phyloP scores from a whole-genome alignment of 1,140 invertebrate genomes.

The Frieseomelitta varia region DNA sequence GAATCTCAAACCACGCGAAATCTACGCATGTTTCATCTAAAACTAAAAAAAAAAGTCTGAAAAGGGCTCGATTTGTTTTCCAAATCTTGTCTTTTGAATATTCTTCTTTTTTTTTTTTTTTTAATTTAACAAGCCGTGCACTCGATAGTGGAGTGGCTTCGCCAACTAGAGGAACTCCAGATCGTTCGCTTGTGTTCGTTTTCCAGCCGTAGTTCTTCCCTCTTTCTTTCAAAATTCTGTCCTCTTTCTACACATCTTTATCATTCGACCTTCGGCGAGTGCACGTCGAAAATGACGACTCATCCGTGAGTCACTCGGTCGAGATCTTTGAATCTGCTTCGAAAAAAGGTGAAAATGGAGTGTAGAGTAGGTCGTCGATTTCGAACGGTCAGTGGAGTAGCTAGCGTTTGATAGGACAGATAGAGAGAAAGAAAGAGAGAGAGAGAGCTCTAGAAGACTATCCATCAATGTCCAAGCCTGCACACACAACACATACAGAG shows the following conservation, averaged over 20 bases:
- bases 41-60: neutral
- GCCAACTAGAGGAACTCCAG: neutral
- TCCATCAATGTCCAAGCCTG: conserved; percentile 54
- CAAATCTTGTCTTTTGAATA: neutral
- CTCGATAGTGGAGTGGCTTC: neutral
- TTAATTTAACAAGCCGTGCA: neutral
- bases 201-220: no score
- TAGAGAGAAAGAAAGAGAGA: conserved; percentile 5
- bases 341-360: neutral
- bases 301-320: neutral
- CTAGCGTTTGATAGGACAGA: conserved; percentile 47
- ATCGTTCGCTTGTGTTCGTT: neutral
- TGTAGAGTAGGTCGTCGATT: conserved; percentile 18
- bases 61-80: neutral
- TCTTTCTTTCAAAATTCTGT: neutral
- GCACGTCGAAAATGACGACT: conserved; percentile 20
- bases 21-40: neutral
- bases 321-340: neutral
- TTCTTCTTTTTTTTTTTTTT: neutral
- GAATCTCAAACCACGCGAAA: no score
- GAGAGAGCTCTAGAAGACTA: conserved; percentile 38
- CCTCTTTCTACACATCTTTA: conserved; percentile 5
- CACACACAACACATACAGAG: neutral
- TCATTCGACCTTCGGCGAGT: conserved; percentile 19
- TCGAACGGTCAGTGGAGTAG: conserved; percentile 56